Base-by-base conservation (phyloP, 2,888 invertebrate genomes). In the Drosophila anomelani region DNA sequence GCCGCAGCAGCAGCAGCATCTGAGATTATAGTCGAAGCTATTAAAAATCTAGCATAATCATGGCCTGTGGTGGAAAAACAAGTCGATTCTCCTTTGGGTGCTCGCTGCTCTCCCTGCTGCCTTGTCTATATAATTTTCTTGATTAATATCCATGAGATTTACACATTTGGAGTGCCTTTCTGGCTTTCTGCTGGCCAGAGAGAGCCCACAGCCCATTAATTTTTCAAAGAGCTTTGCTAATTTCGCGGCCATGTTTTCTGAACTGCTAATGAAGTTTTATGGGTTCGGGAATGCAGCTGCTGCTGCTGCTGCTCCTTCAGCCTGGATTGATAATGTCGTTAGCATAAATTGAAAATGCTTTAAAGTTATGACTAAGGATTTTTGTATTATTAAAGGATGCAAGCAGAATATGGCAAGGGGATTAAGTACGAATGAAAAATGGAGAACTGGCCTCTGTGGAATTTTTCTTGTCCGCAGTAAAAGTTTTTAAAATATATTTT, bases 31-130 rank as follows among this genome's bases (percentile, higher is more conserved):
- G 84, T 86, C 76, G 59, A 72, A 81, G 81, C 84, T 85, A 86
- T 86, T 86, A 86, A 86, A 86, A 85, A 83, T 87, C 80, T 85
- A 82, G 85, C 80, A 77, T 85, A 85, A 85, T 85, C 82, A 77
- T 68, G 59, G 74, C 54, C 67, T 46, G 29, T 57, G 73, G 49
- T 55, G 56, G 74, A 66, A 66, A 69, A 73, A 75, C 75, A 67
- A 75, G 73, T 47, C 60, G 38, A 76, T 60, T 76, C 55, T 43
- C 60, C 56, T 54, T n/a, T 15, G 20, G 34, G 13, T 20, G 20
- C 51, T 23, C 1, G 34, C 34, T 20, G 51, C 51, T 23, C 34
- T 34, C 34, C 32, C 49, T 26, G 3, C 26, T 15, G 62, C 43
- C 64, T 71, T 73, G 79, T 83, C 79, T 86, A 84, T 88, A 84